Conservation (phyloP, 30 jellyfish, hydroid and myxozoan genomes). For the Aurelia sp. region DNA sequence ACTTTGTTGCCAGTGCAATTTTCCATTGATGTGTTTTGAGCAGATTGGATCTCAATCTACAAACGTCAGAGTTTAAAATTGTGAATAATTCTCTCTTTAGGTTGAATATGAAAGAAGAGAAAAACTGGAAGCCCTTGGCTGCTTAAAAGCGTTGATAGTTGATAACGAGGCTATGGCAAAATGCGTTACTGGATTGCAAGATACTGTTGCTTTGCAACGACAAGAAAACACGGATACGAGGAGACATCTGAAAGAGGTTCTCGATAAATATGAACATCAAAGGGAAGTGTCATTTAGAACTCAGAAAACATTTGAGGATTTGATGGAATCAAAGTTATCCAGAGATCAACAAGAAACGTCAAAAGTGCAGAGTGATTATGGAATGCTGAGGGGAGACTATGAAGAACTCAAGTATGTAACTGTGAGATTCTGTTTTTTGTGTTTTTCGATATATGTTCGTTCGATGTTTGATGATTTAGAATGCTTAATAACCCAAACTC, state of each 20-base stretch:
- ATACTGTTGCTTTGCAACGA: slow-evolving; percentile 72
- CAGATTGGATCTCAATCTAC: too few species aligned
- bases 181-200: slow-evolving; percentile 77
- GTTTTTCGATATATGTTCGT: too few species aligned
- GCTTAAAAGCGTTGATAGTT: slow-evolving; percentile 76
- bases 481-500: too few species aligned
- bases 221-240: slow-evolving; percentile 67
- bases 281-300: slow-evolving; percentile 65
- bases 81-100: neutral
- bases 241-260: slow-evolving; percentile 66
- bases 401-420: slow-evolving; percentile 49
- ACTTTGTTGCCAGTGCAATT: too few species aligned
- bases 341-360: slow-evolving; percentile 44
- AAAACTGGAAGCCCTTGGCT: slow-evolving; percentile 85
- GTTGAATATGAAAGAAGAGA: slow-evolving; percentile 70
- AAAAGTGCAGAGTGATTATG: slow-evolving; percentile 27
- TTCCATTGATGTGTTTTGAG: too few species aligned
- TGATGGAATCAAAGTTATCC: slow-evolving; percentile 63
- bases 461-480: too few species aligned
- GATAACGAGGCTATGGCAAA: slow-evolving; percentile 90
- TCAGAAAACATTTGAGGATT: slow-evolving; percentile 64
- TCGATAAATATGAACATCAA: slow-evolving; percentile 64
- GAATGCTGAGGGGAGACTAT: slow-evolving; percentile 29
- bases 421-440: too few species aligned
- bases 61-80: neutral